phyloP scores from a whole-genome alignment of 2,797 vertebrate genomes.

The Lemur catta region DNA sequence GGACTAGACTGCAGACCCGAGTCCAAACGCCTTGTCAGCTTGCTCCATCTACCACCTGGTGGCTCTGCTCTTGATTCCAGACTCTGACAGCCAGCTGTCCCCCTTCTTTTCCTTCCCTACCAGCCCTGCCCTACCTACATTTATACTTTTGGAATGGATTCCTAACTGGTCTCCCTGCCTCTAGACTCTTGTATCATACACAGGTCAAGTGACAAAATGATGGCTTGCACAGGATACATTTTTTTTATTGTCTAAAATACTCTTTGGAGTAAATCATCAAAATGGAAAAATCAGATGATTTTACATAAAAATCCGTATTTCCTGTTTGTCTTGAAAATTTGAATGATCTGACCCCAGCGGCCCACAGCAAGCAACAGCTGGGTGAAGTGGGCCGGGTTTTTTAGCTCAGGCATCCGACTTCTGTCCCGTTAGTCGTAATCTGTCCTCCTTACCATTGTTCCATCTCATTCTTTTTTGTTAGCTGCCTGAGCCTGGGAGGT shows the following conservation, averaged over 20 bases:
- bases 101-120: not conserved
- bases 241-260: not conserved
- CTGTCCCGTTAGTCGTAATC: not conserved
- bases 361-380: rapidly evolving
- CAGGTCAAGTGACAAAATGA: not conserved
- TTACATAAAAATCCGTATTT: not conserved
- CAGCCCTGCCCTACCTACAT: not conserved
- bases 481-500: not conserved
- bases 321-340: not conserved
- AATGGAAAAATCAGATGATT: not conserved
- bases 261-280: not conserved
- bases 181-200: not conserved
- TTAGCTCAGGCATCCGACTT: not conserved
- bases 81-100: not conserved
- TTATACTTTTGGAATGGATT: not conserved
- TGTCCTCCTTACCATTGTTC: not conserved
- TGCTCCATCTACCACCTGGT: rapidly evolving
- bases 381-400: not conserved
- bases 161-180: not conserved
- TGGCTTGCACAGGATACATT: not conserved
- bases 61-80: not conserved
- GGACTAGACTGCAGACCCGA: not conserved
- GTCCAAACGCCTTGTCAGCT: not conserved
- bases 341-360: not conserved
- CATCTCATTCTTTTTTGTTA: not conserved